phyloP scores from a whole-genome alignment of 2,113 vertebrate genomes.

The Ascaphus truei region DNA sequence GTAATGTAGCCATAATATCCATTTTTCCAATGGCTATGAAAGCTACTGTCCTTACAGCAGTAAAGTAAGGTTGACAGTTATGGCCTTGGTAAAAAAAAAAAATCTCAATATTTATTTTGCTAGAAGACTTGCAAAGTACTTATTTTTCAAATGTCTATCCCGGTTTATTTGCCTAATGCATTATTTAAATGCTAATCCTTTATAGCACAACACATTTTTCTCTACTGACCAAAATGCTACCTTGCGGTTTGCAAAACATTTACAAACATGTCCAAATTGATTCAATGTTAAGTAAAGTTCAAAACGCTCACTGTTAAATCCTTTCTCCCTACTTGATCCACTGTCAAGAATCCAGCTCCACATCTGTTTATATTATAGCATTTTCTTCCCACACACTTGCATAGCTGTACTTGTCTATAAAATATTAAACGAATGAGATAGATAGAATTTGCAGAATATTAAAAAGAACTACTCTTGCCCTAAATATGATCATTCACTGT shows the following conservation, averaged over 20 bases:
- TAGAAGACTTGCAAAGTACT: neutral
- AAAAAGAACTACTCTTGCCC: no score
- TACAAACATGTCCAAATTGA: slow-evolving; percentile 34
- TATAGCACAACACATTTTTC: slow-evolving; percentile 24
- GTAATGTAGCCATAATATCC: neutral
- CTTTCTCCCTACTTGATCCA: slow-evolving; percentile 11
- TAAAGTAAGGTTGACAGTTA: slow-evolving; percentile 22
- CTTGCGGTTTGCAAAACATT: slow-evolving; percentile 10
- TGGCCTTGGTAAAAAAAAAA: neutral
- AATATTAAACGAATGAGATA: no score
- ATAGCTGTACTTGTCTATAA: no score
- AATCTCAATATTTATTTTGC: slow-evolving; percentile 2
- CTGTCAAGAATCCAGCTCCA: neutral
- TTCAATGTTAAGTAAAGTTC: slow-evolving; percentile 36
- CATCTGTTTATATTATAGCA: neutral
- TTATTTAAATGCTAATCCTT: slow-evolving; percentile 37
- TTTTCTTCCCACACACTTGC: no score
- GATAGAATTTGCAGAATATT: no score
- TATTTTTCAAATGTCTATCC: neutral
- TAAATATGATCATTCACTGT: no score
- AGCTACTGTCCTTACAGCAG: neutral
- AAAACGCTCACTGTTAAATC: slow-evolving; percentile 26
- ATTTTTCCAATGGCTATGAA: neutral
- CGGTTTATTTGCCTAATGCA: slow-evolving; percentile 31
- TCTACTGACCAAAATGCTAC: slow-evolving; percentile 17